These are phyloP conservation scores for Drosophila lowei DNA, from an alignment of 1,140 invertebrate genomes.

Conservation along the genomic window DNA sequence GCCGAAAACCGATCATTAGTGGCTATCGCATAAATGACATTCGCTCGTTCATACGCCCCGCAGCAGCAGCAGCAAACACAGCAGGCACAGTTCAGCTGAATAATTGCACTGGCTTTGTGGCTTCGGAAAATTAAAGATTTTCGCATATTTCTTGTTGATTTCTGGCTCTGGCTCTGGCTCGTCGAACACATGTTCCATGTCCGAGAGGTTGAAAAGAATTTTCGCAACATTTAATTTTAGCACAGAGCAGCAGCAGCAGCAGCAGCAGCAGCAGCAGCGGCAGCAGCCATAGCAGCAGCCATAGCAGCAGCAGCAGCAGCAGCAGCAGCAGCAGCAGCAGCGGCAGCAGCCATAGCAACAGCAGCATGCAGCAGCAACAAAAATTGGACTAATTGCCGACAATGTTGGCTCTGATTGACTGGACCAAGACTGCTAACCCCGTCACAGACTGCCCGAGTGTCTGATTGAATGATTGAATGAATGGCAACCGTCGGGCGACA, in stretches of 20 bases:
- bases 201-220: slow-evolving; percentile 69
- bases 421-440: slow-evolving; percentile 46
- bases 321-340: slow-evolving; percentile 14
- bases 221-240: slow-evolving; percentile 81
- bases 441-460: slow-evolving; percentile 37
- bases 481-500: slow-evolving; percentile 57
- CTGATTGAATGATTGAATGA: slow-evolving; percentile 79
- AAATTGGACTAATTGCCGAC: slow-evolving; percentile 81
- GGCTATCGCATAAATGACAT: slow-evolving; percentile 57
- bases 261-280: slow-evolving; percentile 19
- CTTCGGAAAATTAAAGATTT: slow-evolving; percentile 72
- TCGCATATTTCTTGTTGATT: slow-evolving; percentile 63
- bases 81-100: slow-evolving; percentile 15
- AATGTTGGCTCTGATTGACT: slow-evolving; percentile 72
- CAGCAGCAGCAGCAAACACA: slow-evolving; percentile 20
- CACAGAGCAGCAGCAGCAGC: slow-evolving; percentile 31
- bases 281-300: background rate
- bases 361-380: slow-evolving; percentile 28
- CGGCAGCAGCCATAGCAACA: background rate
- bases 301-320: slow-evolving; percentile 1
- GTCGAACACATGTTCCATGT: slow-evolving; percentile 64
- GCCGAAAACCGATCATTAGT: slow-evolving; percentile 66
- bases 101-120: slow-evolving; percentile 68
- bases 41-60: slow-evolving; percentile 63
- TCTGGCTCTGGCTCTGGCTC: background rate